Evolutionary conservation across 1,140 invertebrate species (phyloP).

Genomic region (Orchesella cincta): DNA sequence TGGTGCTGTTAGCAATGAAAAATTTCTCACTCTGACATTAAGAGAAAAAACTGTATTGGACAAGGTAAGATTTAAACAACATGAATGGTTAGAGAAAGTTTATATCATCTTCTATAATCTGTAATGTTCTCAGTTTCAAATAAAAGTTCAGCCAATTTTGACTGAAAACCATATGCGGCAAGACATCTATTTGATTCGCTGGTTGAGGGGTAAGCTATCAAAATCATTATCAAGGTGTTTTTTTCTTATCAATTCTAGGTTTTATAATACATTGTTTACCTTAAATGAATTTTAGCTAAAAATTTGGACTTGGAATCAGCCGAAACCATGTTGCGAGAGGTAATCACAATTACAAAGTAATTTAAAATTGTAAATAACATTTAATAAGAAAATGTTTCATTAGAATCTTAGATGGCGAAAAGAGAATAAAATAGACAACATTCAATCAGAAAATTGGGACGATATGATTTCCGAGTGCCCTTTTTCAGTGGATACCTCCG

Average conservation of each 20-base stretch:
- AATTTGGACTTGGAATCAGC: neutral
- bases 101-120: neutral
- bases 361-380: neutral
- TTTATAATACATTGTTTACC: too few relatives aligned
- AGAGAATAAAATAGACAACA: conserved; percentile 12
- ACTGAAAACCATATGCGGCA: neutral
- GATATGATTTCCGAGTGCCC: neutral
- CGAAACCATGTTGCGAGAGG: neutral
- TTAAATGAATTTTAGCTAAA: neutral
- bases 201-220: neutral
- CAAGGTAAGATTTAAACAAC: neutral
- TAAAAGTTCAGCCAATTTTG: neutral
- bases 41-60: neutral
- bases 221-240: too few relatives aligned
- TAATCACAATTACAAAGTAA: too few relatives aligned
- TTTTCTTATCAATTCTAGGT: too few relatives aligned
- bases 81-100: neutral
- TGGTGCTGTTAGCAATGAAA: too few relatives aligned
- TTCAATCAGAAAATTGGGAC: neutral
- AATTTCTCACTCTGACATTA: neutral
- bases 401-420: conserved; percentile 7
- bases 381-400: conserved; percentile 1
- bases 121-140: neutral
- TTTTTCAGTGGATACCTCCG: neutral
- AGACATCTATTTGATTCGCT: neutral